Evolutionary conservation across 2,888 invertebrate species (phyloP).

Genomic region (Anthophora plumipes): DNA sequence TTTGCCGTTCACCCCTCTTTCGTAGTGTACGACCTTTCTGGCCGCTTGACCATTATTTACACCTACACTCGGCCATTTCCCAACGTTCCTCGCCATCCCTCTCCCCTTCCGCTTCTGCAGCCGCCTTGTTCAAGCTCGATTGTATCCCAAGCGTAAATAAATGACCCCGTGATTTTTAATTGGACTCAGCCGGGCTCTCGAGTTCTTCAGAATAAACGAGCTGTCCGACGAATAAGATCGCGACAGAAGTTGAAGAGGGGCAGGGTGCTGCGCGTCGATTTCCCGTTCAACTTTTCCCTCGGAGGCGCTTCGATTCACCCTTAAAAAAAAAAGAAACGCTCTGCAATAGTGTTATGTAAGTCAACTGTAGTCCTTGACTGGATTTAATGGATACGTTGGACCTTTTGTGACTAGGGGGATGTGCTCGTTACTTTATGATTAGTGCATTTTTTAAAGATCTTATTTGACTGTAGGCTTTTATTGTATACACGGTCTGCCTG

Average conservation of each 20-base stretch:
- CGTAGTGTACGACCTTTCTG: conserved; percentile 65
- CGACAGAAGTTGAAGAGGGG: conserved; percentile 36
- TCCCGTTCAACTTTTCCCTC: conserved; percentile 29
- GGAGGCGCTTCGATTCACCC: background rate
- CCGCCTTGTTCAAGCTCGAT: conserved; percentile 65
- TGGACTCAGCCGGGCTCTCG: conserved; percentile 59
- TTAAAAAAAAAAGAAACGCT: background rate
- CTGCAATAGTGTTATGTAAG: conserved; percentile 16
- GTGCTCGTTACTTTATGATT: too few species aligned
- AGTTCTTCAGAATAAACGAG: conserved; percentile 61
- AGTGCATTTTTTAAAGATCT: too few species aligned
- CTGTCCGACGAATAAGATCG: conserved; percentile 56
- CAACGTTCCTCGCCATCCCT: conserved; percentile 20
- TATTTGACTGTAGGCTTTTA: too few species aligned
- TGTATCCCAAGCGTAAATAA: conserved; percentile 73
- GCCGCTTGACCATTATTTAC: conserved; percentile 76
- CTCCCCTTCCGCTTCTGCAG: background rate
- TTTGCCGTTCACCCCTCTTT: conserved; percentile 65
- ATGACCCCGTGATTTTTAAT: conserved; percentile 77
- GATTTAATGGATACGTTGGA: too few species aligned
- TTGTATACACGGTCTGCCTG: too few species aligned
- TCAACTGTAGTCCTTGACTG: background rate
- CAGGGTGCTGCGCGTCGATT: conserved; percentile 32
- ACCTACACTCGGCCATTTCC: conserved; percentile 50
- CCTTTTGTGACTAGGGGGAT: too few species aligned